Conservation (phyloP, 53 echinoderm and acorn worm species). For the Hippasteria phrygiana region DNA sequence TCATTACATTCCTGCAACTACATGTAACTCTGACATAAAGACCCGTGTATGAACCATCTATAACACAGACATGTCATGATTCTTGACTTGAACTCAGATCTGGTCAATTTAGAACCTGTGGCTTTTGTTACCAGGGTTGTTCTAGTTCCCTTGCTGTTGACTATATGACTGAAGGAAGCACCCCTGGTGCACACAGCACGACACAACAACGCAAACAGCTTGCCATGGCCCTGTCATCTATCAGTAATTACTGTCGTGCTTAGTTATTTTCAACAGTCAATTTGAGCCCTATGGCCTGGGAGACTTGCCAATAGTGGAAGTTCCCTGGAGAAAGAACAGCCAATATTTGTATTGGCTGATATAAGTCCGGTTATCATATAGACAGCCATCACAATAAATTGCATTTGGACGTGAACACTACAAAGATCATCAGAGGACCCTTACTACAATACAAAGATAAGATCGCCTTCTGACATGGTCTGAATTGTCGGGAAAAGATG, state of each 20-base stretch:
- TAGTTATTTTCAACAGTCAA: slow-evolving; percentile 14
- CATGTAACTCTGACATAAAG: too few relatives aligned
- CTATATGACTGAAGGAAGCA: slow-evolving; percentile 16
- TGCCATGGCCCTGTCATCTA: slow-evolving; percentile 14
- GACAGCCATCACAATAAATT: too few relatives aligned
- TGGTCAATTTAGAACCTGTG: not conserved
- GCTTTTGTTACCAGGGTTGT: slow-evolving; percentile 23
- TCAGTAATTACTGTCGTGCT: slow-evolving; percentile 49
- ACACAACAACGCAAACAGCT: slow-evolving; percentile 4
- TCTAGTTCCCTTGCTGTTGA: not conserved
- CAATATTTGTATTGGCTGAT: too few relatives aligned
- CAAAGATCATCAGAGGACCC: too few relatives aligned
- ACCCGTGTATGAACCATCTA: too few relatives aligned
- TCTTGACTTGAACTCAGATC: not conserved
- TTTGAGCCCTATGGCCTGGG: not conserved
- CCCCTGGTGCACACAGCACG: slow-evolving; percentile 12
- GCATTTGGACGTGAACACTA: too few relatives aligned
- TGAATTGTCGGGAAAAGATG: too few relatives aligned
- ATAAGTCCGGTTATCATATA: too few relatives aligned
- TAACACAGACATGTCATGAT: too few relatives aligned
- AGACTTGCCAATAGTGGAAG: not conserved
- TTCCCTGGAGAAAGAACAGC: not conserved
- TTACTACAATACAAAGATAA: too few relatives aligned
- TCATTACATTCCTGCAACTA: too few relatives aligned
- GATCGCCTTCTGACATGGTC: too few relatives aligned